Conservation (phyloP, 2,113 vertebrate species). For the Australoheros scitulus region DNA sequence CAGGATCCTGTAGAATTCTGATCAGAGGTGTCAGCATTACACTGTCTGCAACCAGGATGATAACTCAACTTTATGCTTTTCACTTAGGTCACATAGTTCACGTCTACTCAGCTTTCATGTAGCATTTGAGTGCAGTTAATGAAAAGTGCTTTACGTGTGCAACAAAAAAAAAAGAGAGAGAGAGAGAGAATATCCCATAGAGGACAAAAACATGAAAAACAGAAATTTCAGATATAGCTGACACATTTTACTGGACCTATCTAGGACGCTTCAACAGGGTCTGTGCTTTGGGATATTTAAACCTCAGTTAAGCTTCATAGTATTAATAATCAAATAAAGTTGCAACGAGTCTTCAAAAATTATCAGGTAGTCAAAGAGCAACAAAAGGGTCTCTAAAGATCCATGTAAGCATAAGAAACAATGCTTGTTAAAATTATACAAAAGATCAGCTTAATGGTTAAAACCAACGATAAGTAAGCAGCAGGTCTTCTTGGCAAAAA, state of each 20-base stretch:
- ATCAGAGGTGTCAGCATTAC: constrained; percentile 13
- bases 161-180: not conserved
- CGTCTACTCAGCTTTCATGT: not conserved
- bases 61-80: not conserved
- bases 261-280: not conserved
- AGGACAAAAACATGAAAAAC: not conserved
- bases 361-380: not conserved
- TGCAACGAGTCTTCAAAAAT: not conserved
- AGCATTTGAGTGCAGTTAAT: not conserved
- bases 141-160: not conserved
- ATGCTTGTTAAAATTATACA: not conserved
- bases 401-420: not conserved
- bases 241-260: not conserved
- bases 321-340: not conserved
- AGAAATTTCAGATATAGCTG: not conserved
- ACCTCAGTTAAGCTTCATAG: not conserved
- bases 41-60: not conserved
- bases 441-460: not conserved
- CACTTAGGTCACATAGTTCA: not conserved
- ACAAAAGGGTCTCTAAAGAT: not conserved
- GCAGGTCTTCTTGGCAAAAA: not conserved
- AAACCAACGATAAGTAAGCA: not conserved
- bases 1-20: not conserved
- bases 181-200: no score
- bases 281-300: not conserved